Evolutionary conservation across 2,797 vertebrate species (phyloP), one percentile per base, ranked within the genome.

Genomic region (Fringilla coelebs): DNA sequence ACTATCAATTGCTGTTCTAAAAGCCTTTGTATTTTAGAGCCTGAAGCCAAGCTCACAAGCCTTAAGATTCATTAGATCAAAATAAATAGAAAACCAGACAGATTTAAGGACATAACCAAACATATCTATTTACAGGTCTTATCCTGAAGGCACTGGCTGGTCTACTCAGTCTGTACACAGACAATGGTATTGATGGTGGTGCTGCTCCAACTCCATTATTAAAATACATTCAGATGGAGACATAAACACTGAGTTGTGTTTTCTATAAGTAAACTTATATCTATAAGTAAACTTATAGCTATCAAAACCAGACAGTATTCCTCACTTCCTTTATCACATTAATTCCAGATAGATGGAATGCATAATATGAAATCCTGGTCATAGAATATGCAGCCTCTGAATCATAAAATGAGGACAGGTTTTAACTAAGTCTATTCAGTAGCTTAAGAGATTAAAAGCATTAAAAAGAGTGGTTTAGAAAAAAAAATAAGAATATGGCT

Each of bases 31-130:
- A 90, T 96, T 88, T 92, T 88, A 84, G 95, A 96, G 70, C 85
- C 91, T 93, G 74, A 90, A 95, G 90, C 78, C 92, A 97, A 96
- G 48, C 65, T 93, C 95, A 73, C 40, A 90, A 75, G 65, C 55
- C 68, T 96, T 79, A 90, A 93, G 66, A 95, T 85, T 76, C 71
- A 88, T 66, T 63, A 91, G 87, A 97, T 95, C 82, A 96, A 97
- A 97, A 85, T 72, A 96, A 96, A 89, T 16, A 75, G 67, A 85
- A 92, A 97, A 93, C 8, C 68, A 96, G 94, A 88, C 75, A 96
- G 89, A 97, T 78, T 73, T 87, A 88, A 92, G 67, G 65, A 86
- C 81, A 93, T 96, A 97, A 85, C 92, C 88, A 89, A 96, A 88
- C 49, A 58, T 68, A 85, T 89, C 90, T 97, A 85, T 95, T 90